Evolutionary conservation across 2,113 vertebrate genomes (phyloP).

Genomic region (Erythrocercus mccallii): DNA sequence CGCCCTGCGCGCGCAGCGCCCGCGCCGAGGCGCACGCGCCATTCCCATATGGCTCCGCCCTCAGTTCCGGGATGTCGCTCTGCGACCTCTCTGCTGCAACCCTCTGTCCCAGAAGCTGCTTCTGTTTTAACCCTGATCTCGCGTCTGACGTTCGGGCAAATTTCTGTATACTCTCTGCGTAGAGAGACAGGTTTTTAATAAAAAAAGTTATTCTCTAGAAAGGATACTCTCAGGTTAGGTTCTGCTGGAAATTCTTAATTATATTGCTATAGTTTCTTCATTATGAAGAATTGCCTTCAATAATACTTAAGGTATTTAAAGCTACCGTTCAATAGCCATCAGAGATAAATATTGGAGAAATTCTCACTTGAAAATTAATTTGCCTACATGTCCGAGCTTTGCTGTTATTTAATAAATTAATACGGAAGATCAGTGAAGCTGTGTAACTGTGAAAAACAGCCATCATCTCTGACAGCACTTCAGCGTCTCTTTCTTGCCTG

Average conservation of each 20-base stretch:
- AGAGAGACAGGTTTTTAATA: not conserved
- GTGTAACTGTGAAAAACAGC: not conserved
- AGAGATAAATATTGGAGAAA: not conserved
- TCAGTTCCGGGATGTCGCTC: no score
- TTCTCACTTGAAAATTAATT: not conserved
- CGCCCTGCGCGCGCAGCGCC: not conserved
- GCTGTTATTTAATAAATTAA: not conserved
- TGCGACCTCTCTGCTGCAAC: fast-evolving
- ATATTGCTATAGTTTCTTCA: not conserved
- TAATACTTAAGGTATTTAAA: not conserved
- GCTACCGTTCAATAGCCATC: not conserved
- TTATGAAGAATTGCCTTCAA: not conserved
- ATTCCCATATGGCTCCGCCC: no score
- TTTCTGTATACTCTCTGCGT: not conserved
- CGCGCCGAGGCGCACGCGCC: fast-evolving
- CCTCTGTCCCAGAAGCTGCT: fast-evolving
- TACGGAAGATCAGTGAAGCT: not conserved
- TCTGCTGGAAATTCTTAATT: not conserved
- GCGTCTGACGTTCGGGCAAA: fast-evolving
- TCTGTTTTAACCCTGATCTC: fast-evolving
- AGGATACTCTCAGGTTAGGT: not conserved
- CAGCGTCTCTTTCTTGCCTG: not conserved
- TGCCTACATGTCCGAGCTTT: not conserved
- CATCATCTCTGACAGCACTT: not conserved
- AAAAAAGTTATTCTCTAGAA: not conserved